These are phyloP conservation scores for Nasonia vitripennis DNA, from an alignment of 1,140 invertebrate genomes.

Conservation along the genomic window DNA sequence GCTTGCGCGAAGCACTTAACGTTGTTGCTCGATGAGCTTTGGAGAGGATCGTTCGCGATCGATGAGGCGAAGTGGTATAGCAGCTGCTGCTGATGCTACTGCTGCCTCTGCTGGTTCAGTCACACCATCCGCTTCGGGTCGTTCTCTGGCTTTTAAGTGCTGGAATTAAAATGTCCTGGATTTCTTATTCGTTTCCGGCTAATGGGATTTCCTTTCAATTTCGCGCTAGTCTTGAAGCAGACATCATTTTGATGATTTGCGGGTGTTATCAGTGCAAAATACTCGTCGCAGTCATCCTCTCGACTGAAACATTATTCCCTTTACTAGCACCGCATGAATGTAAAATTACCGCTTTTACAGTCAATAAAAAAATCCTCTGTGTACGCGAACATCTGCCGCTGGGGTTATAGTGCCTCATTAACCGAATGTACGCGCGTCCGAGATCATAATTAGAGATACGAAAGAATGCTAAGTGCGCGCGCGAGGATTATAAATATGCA, in stretches of 20 bases:
- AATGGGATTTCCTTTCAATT: no score
- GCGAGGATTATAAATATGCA: background rate
- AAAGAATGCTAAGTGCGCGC: background rate
- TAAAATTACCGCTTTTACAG: background rate
- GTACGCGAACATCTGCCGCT: background rate
- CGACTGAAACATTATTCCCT: no score
- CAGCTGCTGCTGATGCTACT: background rate
- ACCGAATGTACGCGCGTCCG: background rate
- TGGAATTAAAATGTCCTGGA: background rate
- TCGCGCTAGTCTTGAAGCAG: no score
- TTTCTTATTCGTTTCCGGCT: no score
- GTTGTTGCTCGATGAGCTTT: conserved; percentile 20
- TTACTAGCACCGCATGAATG: background rate
- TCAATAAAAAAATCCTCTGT: background rate
- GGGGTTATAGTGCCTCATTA: background rate
- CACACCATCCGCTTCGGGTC: background rate
- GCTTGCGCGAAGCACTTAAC: conserved; percentile 5
- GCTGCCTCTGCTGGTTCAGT: background rate
- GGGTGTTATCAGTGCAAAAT: no score
- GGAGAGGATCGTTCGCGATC: background rate
- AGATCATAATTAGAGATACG: background rate
- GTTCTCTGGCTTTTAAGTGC: background rate
- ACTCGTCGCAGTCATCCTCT: no score
- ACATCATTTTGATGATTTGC: no score
- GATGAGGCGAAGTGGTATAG: background rate